Evolutionary conservation across 2,113 vertebrate species (phyloP), one percentile per base, ranked within the genome.

Genomic region (Reinhardtius hippoglossoides): DNA sequence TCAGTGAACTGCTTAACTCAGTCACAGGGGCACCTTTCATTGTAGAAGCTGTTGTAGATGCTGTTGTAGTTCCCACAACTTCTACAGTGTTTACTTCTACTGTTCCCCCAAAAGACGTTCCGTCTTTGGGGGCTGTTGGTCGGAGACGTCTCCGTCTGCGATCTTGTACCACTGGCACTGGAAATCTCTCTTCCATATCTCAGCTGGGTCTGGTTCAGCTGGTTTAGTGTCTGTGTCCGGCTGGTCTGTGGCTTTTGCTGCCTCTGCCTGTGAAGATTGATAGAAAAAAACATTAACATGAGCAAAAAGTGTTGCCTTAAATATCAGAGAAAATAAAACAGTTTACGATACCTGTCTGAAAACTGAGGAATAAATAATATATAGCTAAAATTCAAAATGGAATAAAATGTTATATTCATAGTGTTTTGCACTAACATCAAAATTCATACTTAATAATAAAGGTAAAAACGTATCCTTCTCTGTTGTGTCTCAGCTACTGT

Each of bases 161-260:
- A 87, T 89, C 79, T 92, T 91, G 66, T 94, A 95, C 92, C 94
- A 95, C 87, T 95, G 94, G 64, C 95, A 95, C 68, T 90, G 90
- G 78, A 95, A 95, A 80, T 93, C 87, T 54, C 83, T 92, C 79
- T 91, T 92, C 93, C 94, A 94, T 16, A 82, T 77, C 74, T 94
- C 90, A 20, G 81, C 87, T 1, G 91, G 87, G 61, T 92, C 91
- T 4, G 92, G 91, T 56, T 90, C 50, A 15, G 86, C 54, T 76
- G 81, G 42, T 87, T 91, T 87, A 3, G 65, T 63, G 58, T 65
- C 73, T 1, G 82, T 63, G 24, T 87, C 85, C 0, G 92, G 92
- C 64, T 87, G 73, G 26, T 92, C 92, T 0, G 88, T 93, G 26
- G 85, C 78, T 70, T 89, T 85, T 13, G 76, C 63, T 20, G 74